Base-by-base conservation (phyloP, 2,113 vertebrate species). In the Diphyllodes magnificus region DNA sequence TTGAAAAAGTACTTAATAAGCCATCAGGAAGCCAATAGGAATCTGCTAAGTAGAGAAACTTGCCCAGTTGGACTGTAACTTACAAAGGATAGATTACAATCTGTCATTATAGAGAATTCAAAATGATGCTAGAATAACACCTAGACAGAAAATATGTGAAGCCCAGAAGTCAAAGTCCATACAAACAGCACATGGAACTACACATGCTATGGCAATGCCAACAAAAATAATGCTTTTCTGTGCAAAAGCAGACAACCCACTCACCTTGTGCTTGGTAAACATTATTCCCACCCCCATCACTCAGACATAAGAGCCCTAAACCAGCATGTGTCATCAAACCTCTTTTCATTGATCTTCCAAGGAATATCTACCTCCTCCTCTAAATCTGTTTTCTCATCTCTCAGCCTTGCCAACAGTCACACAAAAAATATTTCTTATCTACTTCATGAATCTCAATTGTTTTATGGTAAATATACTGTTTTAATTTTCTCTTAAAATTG, bases 311-410 rank as follows among this genome's bases (percentile, higher is more conserved):
- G 23, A 94, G 45, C 30, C 85, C 28, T 77, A 47, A 82, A 28
- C 13, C 66, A 95, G 54, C 22, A 92, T 90, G 63, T 94, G 59
- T 85, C 84, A 95, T 88, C 35, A 88, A 93, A 82, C 5, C 20
- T 53, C 83, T 93, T 72, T 56, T 90, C 90, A 85, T 69, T 94
- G 70, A 94, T 92, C 85, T 82, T 94, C 61, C 53, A 93, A 90
- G 87, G 85, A 94, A 82, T 69, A 75, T 79, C 93, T 84, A 49
- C 93, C 90, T 93, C 93, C 93, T 91, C 93, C 95, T 95, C 95
- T 91, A 92, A 95, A 94, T 94, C 95, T 96, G 90, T 94, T 90
- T 93, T 69, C 75, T 82, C 53, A 44, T 64, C 71, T 91, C 79
- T 85, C 60, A 15, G 9, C 60, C 50, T 49, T 76, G 66, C 31